Percentiles rank a stretch among this genome's conserved stretches.
Conservation (phyloP, 2,888 invertebrate species). For the Agrilus biguttatus region DNA sequence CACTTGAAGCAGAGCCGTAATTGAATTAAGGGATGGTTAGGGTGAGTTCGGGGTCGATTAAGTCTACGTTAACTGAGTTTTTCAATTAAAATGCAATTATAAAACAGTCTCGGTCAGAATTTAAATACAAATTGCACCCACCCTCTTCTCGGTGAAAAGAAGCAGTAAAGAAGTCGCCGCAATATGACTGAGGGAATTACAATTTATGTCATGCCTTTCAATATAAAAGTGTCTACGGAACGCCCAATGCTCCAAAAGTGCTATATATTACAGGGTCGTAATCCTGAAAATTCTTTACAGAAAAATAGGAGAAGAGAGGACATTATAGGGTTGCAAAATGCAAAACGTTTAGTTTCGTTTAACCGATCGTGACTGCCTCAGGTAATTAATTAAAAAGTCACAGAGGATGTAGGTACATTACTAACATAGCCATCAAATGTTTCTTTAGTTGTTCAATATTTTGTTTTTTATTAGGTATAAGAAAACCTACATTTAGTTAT, state of each 20-base stretch:
- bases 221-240: conserved; percentile 10
- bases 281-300: not conserved
- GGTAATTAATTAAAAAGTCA: too few relatives aligned
- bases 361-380: too few relatives aligned
- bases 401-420: too few relatives aligned
- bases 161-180: conserved; percentile 21
- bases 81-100: conserved; percentile 18
- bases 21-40: too few relatives aligned
- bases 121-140: conserved; percentile 23
- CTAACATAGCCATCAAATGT: too few relatives aligned
- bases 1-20: too few relatives aligned
- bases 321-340: too few relatives aligned
- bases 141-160: conserved; percentile 17
- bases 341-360: too few relatives aligned
- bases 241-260: conserved; percentile 7
- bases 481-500: too few relatives aligned
- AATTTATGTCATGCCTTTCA: conserved; percentile 10
- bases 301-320: not conserved
- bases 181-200: conserved; percentile 22
- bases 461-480: too few relatives aligned
- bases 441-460: too few relatives aligned
- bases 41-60: too few relatives aligned
- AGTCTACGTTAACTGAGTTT: not conserved
- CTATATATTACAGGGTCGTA: not conserved
- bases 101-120: conserved; percentile 14